phyloP scores from a whole-genome alignment of 2,797 vertebrate species.

The Mormyrops attenuatus region DNA sequence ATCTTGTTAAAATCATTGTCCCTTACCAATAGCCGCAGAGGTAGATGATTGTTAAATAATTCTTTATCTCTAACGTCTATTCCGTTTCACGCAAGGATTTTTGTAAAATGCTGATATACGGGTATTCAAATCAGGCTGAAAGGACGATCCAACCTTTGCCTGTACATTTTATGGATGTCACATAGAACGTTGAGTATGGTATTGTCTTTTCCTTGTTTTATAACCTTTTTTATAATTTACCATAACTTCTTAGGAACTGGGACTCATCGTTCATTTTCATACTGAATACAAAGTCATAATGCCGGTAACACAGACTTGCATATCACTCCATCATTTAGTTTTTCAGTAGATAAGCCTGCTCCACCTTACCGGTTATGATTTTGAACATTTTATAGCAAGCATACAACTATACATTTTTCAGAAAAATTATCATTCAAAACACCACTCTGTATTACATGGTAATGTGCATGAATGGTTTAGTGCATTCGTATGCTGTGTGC shows the following conservation, averaged over 20 bases:
- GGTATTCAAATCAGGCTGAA: not conserved
- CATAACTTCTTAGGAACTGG: not conserved
- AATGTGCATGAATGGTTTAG: not conserved
- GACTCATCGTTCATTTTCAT: not conserved
- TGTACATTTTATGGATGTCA: not conserved
- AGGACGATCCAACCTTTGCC: not conserved
- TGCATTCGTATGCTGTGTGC: not conserved
- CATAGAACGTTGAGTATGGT: not conserved
- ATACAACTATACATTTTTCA: not conserved
- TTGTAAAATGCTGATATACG: not conserved
- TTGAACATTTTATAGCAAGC: not conserved
- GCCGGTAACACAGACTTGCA: not conserved
- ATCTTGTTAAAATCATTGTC: not conserved
- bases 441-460: not conserved
- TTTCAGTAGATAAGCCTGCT: not conserved
- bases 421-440: not conserved
- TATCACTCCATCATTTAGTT: not conserved
- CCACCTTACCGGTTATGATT: not conserved
- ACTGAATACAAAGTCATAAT: not conserved
- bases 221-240: not conserved
- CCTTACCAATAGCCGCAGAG: not conserved
- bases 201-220: not conserved
- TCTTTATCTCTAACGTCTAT: too few relatives aligned
- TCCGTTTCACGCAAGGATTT: not conserved
- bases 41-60: not conserved